Evolutionary conservation across 2,888 invertebrate species (phyloP).

Genomic region (Mongoloraphidia duomilia): DNA sequence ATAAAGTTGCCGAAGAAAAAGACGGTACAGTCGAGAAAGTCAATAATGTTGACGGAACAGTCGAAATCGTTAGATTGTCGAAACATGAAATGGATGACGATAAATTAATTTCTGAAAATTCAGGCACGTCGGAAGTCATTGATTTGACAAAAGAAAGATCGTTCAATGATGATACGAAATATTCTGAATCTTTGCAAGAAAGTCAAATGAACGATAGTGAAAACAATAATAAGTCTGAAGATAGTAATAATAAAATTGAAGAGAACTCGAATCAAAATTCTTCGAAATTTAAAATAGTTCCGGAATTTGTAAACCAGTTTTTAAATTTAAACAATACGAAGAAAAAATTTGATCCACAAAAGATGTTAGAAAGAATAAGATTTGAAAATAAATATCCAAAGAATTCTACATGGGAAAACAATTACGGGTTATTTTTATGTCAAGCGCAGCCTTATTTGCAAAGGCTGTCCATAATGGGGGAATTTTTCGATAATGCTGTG

Average conservation of each 20-base stretch:
- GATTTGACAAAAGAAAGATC: slow-evolving; percentile 2
- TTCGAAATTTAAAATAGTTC: slow-evolving; percentile 6
- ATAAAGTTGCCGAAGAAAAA: slow-evolving; percentile 18
- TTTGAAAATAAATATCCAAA: slow-evolving; percentile 42
- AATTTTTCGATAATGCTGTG: slow-evolving; percentile 41
- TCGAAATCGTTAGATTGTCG: slow-evolving; percentile 20
- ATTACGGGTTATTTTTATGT: slow-evolving; percentile 60
- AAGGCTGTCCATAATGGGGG: slow-evolving; percentile 63
- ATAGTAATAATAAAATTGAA: slow-evolving; percentile 5
- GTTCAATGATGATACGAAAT: slow-evolving; percentile 1
- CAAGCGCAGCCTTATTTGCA: slow-evolving; percentile 68
- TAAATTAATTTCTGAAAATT: background rate
- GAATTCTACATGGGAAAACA: slow-evolving; percentile 41
- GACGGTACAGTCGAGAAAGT: slow-evolving; percentile 10
- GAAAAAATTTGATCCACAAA: slow-evolving; percentile 53
- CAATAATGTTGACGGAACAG: slow-evolving; percentile 15
- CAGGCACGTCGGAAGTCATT: background rate
- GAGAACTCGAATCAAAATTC: slow-evolving; percentile 1
- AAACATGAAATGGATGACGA: slow-evolving; percentile 9
- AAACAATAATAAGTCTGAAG: background rate
- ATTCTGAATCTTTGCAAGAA: background rate
- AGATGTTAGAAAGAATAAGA: slow-evolving; percentile 54
- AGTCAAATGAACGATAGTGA: too few relatives aligned
- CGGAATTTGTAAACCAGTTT: slow-evolving; percentile 11
- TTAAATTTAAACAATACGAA: slow-evolving; percentile 23